Conservation (phyloP, 2,797 vertebrate genomes). For the Gymnocypris eckloni region DNA sequence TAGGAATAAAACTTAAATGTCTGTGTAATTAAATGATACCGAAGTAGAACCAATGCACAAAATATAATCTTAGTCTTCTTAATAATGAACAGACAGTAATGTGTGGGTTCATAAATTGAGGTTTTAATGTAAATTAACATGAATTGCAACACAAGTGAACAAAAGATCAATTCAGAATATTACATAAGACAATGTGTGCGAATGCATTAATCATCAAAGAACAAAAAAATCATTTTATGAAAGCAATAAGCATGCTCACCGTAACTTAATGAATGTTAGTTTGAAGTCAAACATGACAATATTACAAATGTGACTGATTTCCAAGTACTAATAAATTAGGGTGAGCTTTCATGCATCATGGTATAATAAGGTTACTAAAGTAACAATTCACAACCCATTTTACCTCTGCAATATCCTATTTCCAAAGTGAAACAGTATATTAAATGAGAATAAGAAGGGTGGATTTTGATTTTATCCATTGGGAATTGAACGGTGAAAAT, state of each 20-base stretch:
- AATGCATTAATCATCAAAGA: background rate
- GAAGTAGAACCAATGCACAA: background rate
- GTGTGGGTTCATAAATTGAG: background rate
- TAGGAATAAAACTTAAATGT: background rate
- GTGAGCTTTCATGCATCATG: background rate
- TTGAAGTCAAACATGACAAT: background rate
- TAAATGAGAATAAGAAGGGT: background rate
- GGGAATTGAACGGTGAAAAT: background rate
- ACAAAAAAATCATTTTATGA: background rate
- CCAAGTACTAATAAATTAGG: background rate
- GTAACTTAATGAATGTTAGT: background rate
- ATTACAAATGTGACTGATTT: background rate
- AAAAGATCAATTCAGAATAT: background rate
- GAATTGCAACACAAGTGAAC: background rate
- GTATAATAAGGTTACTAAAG: background rate
- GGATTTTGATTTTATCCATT: background rate
- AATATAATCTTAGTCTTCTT: background rate
- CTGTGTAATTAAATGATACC: background rate
- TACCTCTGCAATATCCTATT: background rate
- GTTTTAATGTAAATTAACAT: slow-evolving; percentile 4
- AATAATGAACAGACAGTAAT: background rate
- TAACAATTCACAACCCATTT: background rate
- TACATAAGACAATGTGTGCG: background rate
- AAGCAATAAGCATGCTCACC: slow-evolving; percentile 1
- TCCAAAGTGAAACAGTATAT: slow-evolving; percentile 4